Base-by-base conservation (phyloP, 2,797 vertebrate species). In the Pogonophryne albipinna region DNA sequence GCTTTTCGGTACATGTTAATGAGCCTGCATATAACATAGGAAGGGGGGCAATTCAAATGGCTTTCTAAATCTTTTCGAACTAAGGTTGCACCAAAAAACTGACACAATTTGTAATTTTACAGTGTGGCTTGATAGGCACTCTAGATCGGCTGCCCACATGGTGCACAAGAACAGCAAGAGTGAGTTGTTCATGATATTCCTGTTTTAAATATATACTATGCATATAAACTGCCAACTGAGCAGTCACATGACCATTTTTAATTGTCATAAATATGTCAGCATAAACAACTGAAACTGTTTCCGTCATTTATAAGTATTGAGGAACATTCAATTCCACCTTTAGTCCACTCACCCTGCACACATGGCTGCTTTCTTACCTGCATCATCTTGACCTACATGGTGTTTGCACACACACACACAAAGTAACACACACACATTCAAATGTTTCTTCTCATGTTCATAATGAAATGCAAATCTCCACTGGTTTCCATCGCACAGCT, bases 361-460 rank as follows among this genome's bases (percentile, higher is more conserved):
- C 13, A 7, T 3, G 10, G 17, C 15, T 42, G 27, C 14, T 50
- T 19, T 50, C 9, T 2, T 50, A 23, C 6, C 27, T 17, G 14
- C 8, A 14, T 16, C 1, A 8, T 67, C 17, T 23, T 60, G 42
- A 59, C 45, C 3, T 49, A 19, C 75, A 41, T 49, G 31, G 17
- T 50, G 27, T 42, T 53, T 52, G 59, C n/a, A 17, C 41, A 50
- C 0, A 9, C 15, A 38, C 3, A 71, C 3, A 7, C 46, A 68
- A 56, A 69, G 13, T 14, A 13, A 53, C 20, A 49, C 53, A 60
- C 34, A 46, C 41, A 65, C 64, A 74, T 80, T 78, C 60, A 84
- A 84, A 82, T 76, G 0, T 15, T 16, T 50, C 51, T 74, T 19
- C n/a, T 5, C 6, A 2, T 44, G 50, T 38, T 16, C 34, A 78